Percentiles rank a stretch among this genome's conserved stretches.
Conservation (phyloP, 2,113 vertebrate genomes). For the Pachypanchax playfairii region DNA sequence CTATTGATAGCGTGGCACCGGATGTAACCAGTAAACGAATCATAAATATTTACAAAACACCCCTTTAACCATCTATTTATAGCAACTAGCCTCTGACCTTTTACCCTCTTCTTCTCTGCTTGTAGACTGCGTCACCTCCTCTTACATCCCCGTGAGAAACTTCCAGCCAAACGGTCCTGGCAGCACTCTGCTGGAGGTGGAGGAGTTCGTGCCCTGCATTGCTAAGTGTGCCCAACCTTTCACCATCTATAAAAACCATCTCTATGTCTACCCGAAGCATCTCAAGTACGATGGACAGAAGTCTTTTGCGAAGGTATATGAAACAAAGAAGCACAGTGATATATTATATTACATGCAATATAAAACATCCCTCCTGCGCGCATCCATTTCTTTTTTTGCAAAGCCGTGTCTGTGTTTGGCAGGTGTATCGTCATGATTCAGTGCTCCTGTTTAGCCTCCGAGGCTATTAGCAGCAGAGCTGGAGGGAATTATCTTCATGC, state of each 20-base stretch:
- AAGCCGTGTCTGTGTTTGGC: conserved; percentile 26
- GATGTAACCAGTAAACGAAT: conserved; percentile 89
- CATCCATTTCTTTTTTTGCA: neutral
- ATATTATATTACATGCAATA: neutral
- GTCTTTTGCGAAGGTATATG: conserved; percentile 90
- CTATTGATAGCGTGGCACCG: conserved; percentile 90
- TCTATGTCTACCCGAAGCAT: conserved; percentile 94
- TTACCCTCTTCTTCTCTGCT: neutral
- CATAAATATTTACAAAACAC: conserved; percentile 28
- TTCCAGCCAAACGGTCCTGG: conserved; percentile 83
- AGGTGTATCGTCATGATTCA: conserved; percentile 22
- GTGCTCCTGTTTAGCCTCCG: conserved; percentile 16
- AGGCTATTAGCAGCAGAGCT: conserved; percentile 35
- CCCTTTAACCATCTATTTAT: neutral
- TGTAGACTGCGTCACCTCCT: conserved; percentile 94
- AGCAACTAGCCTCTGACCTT: neutral
- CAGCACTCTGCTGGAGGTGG: conserved; percentile 87
- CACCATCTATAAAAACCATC: conserved; percentile 95
- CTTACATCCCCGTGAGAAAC: conserved; percentile 92
- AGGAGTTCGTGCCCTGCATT: conserved; percentile 95
- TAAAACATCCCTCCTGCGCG: neutral
- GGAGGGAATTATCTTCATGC: conserved; percentile 8
- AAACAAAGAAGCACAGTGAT: neutral
- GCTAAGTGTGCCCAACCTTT: conserved; percentile 94
- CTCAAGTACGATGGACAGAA: conserved; percentile 98